Conservation (phyloP, 2,888 invertebrate genomes). For the Eilema griseolum region DNA sequence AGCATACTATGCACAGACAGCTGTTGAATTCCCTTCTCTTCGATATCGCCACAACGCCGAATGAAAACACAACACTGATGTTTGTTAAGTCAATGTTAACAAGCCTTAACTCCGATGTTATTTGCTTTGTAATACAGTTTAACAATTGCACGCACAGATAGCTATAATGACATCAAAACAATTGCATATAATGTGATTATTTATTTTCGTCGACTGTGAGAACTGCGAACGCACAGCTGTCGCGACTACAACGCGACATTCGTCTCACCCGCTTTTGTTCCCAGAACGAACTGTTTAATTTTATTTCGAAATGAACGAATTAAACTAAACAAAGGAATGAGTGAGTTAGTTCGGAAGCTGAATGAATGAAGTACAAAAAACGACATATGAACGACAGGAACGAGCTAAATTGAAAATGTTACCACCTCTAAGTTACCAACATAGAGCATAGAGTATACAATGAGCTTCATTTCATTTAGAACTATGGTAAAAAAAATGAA, state of each 20-base stretch:
- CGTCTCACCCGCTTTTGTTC: conserved; percentile 77
- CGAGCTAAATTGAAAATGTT: conserved; percentile 10
- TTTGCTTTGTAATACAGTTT: conserved; percentile 36
- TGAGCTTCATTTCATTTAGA: too few relatives aligned
- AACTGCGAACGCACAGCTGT: conserved; percentile 83
- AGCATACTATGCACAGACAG: conserved; percentile 83
- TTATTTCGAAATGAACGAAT: conserved; percentile 31
- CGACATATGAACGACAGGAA: background rate
- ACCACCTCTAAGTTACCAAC: conserved; percentile 23
- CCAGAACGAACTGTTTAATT: conserved; percentile 51
- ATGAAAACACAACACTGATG: conserved; percentile 76
- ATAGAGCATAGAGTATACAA: background rate
- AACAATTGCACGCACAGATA: conserved; percentile 51
- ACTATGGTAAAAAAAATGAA: too few relatives aligned
- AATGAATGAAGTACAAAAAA: conserved; percentile 23
- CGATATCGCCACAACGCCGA: conserved; percentile 66
- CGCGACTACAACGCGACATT: conserved; percentile 72
- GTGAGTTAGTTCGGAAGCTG: conserved; percentile 19
- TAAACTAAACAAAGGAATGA: conserved; percentile 26
- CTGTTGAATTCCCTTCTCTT: conserved; percentile 71
- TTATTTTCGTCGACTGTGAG: conserved; percentile 53
- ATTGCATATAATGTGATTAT: conserved; percentile 43
- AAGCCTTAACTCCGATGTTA: conserved; percentile 35
- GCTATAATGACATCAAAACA: conserved; percentile 47
- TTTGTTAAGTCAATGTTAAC: conserved; percentile 63